phyloP scores from a whole-genome alignment of 92 coral and sea anemone species.

The Paramuricea clavata region DNA sequence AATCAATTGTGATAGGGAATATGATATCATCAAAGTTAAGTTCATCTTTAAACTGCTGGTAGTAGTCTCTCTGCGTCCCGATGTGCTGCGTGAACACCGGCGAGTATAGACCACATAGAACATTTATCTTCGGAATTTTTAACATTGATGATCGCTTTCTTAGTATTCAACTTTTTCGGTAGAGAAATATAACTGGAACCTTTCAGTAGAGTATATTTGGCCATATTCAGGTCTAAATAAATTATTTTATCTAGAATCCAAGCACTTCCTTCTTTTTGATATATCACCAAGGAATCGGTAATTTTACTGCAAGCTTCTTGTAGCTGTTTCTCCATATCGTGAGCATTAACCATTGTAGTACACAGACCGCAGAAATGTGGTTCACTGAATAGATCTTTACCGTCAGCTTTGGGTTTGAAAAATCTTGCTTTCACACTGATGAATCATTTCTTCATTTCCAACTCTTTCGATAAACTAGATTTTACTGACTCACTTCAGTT shows the following conservation, averaged over 20 bases:
- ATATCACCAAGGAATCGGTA: conserved; percentile 30
- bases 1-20: conserved; percentile 57
- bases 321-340: conserved; percentile 31
- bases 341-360: conserved; percentile 3
- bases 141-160: conserved; percentile 70
- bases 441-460: conserved; percentile 32
- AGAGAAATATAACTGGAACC: conserved; percentile 60
- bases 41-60: conserved; percentile 52
- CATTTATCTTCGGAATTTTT: conserved; percentile 59
- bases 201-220: conserved; percentile 57
- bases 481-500: conserved; percentile 68
- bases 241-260: conserved; percentile 55
- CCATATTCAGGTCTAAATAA: conserved; percentile 52
- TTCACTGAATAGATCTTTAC: conserved; percentile 35
- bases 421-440: conserved; percentile 44
- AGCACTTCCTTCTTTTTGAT: conserved; percentile 72
- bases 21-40: conserved; percentile 41
- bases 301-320: conserved; percentile 39
- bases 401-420: conserved; percentile 53
- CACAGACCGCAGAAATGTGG: conserved; percentile 61
- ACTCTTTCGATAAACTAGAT: conserved; percentile 41
- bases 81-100: conserved; percentile 50
- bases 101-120: conserved; percentile 62
- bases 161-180: conserved; percentile 51
- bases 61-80: conserved; percentile 31